Base-by-base conservation (phyloP, 2,797 vertebrate genomes). In the Cryptoprocta ferox region DNA sequence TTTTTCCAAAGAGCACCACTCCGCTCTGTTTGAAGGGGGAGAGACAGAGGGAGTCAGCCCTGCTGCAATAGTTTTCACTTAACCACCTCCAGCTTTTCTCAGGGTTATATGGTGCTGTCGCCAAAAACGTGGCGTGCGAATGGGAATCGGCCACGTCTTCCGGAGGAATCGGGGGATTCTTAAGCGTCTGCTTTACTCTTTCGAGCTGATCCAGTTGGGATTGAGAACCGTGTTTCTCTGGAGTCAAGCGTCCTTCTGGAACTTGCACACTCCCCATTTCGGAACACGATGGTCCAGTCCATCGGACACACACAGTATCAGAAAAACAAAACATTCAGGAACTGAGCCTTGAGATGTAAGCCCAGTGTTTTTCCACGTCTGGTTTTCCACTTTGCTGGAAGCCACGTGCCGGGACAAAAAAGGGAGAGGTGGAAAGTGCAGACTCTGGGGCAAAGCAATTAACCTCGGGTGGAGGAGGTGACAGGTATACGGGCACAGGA, bases 341-440 rank as follows among this genome's bases (percentile, higher is more conserved):
- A 14, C 53, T 0, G 5, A n/a, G 71, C 37, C 2, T 12, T 75
- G 56, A 75, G n/a, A 14, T 18, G 73, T 30, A 26, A 35, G 4
- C 39, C 11, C 2, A 37, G 89, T 75, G 89, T 42, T 88, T 96
- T 97, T 94, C 95, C 93, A 76, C 2, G 48, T 71, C 78, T 89
- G 80, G 2, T 30, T 70, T 56, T 71, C 24, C 0, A 11, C 68
- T 95, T 71, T 86, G 70, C 89, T 66, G 80, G 39, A 0, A 92
- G 89, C 80, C 95, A 75, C 28, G 71, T 93, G 83, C 24, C 2
- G 1, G 70, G 91, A 11, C 53, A 0, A 39, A 13, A 70, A 1
- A 48, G 59, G 86, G 92, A 75, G 94, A 94, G 93, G 81, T 96
- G 97, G 98, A 95, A 97, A 97, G 89, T 7, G 19, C 0, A 5